These are phyloP conservation scores for Nannobrachium achirus DNA, from an alignment of 2,113 vertebrate genomes.

Conservation along the genomic window DNA sequence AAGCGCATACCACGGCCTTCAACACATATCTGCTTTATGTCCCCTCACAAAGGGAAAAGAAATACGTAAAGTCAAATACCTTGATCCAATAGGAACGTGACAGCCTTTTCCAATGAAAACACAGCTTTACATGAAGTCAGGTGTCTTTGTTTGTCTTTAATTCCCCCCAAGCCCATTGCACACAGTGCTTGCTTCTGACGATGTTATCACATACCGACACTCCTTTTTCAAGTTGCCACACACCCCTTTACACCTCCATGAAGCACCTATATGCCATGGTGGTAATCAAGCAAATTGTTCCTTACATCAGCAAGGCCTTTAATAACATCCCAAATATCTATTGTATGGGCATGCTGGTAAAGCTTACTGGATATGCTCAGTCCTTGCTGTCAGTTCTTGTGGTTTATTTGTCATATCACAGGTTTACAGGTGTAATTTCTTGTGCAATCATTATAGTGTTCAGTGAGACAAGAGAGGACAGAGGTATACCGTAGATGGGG, in stretches of 20 bases:
- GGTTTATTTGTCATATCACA: no score
- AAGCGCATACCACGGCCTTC: conserved; percentile 43
- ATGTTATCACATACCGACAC: not conserved
- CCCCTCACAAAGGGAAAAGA: conserved; percentile 13
- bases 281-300: not conserved
- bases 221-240: not conserved
- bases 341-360: no score
- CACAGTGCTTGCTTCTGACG: not conserved
- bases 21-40: conserved; percentile 41
- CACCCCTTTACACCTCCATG: not conserved
- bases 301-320: no score
- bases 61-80: conserved; percentile 17
- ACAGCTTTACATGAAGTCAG: not conserved
- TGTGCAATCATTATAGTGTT: no score
- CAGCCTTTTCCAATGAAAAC: conserved; percentile 1
- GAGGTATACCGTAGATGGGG: no score
- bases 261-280: not conserved
- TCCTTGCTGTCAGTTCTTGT: no score
- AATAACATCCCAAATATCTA: not conserved
- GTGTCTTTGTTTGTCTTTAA: not conserved
- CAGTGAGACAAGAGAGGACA: no score
- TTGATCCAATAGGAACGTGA: conserved; percentile 6
- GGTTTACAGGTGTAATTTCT: no score
- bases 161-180: not conserved
- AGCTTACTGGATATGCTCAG: no score